A percentile compares a stretch with the other conserved stretches of the same genome.
phyloP scores from a whole-genome alignment of 2,797 vertebrate genomes.

The Melanotaenia pygmaea region DNA sequence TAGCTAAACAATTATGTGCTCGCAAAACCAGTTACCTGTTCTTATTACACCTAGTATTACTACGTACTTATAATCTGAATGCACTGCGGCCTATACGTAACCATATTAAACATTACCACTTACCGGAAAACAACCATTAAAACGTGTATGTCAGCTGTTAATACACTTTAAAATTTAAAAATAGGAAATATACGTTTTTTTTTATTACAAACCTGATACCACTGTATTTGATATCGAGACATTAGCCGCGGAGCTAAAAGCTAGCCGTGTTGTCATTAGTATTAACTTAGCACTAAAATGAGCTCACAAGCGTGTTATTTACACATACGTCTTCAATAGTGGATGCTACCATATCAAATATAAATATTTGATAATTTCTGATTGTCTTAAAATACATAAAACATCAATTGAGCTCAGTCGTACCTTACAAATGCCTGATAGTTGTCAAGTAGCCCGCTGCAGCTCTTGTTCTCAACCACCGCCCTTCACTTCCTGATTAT shows the following conservation, averaged over 20 bases:
- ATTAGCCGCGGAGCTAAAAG: constrained; percentile 58
- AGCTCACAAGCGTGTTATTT: fast-evolving
- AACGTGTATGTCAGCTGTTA: fast-evolving
- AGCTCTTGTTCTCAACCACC: constrained; percentile 80
- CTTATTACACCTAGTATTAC: not conserved
- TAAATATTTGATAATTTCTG: fast-evolving
- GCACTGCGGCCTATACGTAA: constrained; percentile 54
- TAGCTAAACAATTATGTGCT: not conserved
- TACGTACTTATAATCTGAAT: not conserved
- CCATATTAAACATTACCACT: not conserved
- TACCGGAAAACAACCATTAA: not conserved
- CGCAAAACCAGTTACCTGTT: not conserved
- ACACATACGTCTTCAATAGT: not conserved
- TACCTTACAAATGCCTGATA: constrained; percentile 70
- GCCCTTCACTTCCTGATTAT: constrained; percentile 85
- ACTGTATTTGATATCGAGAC: not conserved
- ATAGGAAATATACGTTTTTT: fast-evolving
- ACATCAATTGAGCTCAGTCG: not conserved
- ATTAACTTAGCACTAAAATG: constrained; percentile 12
- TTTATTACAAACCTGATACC: not conserved
- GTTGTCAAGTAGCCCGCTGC: constrained; percentile 35
- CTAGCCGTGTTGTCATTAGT: constrained; percentile 38
- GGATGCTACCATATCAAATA: fast-evolving
- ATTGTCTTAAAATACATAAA: not conserved
- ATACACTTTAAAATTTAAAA: fast-evolving